These are phyloP conservation scores for Brenthis hecate DNA, from an alignment of 2,888 invertebrate species.

Conservation along the genomic window DNA sequence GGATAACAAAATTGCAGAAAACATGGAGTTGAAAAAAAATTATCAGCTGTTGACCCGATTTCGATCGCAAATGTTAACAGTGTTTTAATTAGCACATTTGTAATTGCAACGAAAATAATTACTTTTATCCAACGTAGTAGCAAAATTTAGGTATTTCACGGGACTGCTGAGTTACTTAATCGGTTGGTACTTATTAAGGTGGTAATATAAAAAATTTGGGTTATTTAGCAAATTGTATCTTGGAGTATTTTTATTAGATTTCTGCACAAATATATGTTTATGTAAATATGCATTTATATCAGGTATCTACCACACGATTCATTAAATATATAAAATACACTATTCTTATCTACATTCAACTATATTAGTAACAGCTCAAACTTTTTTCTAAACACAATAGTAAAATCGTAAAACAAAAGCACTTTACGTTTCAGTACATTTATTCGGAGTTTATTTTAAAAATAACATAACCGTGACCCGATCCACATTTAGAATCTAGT, in stretches of 20 bases:
- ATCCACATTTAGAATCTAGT: slow-evolving; percentile 19
- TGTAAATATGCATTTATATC: no score
- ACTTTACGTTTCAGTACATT: slow-evolving; percentile 11
- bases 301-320: no score
- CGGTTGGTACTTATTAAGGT: no score
- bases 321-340: no score
- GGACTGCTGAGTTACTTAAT: neutral
- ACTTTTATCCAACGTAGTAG: slow-evolving; percentile 1
- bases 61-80: slow-evolving; percentile 22
- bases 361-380: neutral
- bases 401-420: neutral
- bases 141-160: neutral
- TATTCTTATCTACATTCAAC: no score
- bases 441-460: slow-evolving; percentile 21
- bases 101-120: slow-evolving; percentile 25
- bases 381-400: neutral
- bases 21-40: neutral
- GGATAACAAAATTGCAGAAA: neutral
- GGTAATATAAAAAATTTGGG: no score
- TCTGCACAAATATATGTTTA: no score
- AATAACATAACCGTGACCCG: slow-evolving; percentile 28
- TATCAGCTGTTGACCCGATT: slow-evolving; percentile 26
- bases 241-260: no score
- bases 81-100: slow-evolving; percentile 27
- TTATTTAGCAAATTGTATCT: no score